Base-by-base conservation (phyloP, 64 coral and sea anemone genomes). In the Cladopsammia gracilis region DNA sequence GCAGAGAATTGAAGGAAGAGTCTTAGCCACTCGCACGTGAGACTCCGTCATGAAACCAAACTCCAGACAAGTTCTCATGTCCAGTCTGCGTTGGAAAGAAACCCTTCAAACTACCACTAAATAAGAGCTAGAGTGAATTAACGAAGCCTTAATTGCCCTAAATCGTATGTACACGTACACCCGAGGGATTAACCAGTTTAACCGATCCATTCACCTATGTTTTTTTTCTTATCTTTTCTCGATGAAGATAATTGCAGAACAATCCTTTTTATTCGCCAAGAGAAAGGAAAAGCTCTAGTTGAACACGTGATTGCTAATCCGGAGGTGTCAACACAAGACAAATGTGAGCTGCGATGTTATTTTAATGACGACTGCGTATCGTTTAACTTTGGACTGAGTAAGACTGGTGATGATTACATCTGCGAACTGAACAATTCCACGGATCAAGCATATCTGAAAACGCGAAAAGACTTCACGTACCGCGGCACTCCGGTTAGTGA, bases 351-450 rank as follows among this genome's bases (percentile, higher is more conserved):
- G 34, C 43, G 45, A 48, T 74, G 71, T 74, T 74, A 74, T 43
- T 25, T 48, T 18, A 48, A 47, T 4, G 42, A 74, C 15, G 71
- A 45, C 13, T 74, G 71, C 43, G 71, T 74, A 10, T 74, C 71
- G 19, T 74, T 3, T 43, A 74, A 74, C 71, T 48, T 74, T 45
- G 71, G 71, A 18, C 11, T 5, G 3, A 74, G 45, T 74, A 11
- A 74, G 3, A 47, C 71, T 74, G 71, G 34, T 74, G 45, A 45
- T 48, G 42, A 47, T 11, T 24, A 70, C 44, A 74, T 74, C 6
- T 74, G 71, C 71, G 71, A 74, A 20, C 44, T 74, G 14, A 74
- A 74, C 71, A 74, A 74, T 43, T 74, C 71, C 13, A 74, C 71
- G 0, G 45, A 74, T 48, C 43, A 3, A 74, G 13, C 8, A 47